These are phyloP conservation scores for Sardinella longiceps DNA, from an alignment of 2,797 vertebrate species.

Conservation along the genomic window DNA sequence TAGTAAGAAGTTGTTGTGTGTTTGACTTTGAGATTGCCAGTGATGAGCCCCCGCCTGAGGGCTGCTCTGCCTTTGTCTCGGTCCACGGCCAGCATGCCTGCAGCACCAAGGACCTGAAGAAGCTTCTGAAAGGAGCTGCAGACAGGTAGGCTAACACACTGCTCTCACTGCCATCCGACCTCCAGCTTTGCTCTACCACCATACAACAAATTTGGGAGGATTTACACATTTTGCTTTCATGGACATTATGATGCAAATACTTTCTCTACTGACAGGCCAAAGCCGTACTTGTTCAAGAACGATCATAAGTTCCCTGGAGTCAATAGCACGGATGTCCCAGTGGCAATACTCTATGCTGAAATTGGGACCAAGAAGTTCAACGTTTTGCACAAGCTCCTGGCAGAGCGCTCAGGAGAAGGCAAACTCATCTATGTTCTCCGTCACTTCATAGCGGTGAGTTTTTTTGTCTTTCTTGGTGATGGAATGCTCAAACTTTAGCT, in stretches of 20 bases:
- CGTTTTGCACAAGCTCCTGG: conserved; percentile 86
- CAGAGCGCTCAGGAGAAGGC: conserved; percentile 81
- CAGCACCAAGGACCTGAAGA: conserved; percentile 90
- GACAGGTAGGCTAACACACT: conserved; percentile 76
- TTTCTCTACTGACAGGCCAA: conserved; percentile 76
- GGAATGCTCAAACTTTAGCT: background rate
- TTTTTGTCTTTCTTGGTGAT: conserved; percentile 7
- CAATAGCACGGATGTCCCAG: conserved; percentile 78
- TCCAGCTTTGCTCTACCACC: background rate
- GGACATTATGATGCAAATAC: too few relatives aligned
- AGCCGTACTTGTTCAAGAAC: conserved; percentile 87
- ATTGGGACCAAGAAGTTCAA: conserved; percentile 90
- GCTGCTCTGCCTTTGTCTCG: conserved; percentile 88
- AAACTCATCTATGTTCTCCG: conserved; percentile 88
- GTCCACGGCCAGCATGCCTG: conserved; percentile 89
- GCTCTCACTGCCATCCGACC: background rate
- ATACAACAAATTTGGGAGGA: background rate
- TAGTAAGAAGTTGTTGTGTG: background rate
- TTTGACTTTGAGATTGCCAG: conserved; percentile 82
- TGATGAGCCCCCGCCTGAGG: conserved; percentile 88
- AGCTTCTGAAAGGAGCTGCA: conserved; percentile 88
- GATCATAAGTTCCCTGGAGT: conserved; percentile 87
- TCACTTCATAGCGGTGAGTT: conserved; percentile 89
- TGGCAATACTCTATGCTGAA: conserved; percentile 93
- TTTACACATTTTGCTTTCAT: background rate